Percentiles rank a stretch among this genome's conserved stretches.
Conservation (phyloP, 2,113 vertebrate genomes). For the Strix aluco region DNA sequence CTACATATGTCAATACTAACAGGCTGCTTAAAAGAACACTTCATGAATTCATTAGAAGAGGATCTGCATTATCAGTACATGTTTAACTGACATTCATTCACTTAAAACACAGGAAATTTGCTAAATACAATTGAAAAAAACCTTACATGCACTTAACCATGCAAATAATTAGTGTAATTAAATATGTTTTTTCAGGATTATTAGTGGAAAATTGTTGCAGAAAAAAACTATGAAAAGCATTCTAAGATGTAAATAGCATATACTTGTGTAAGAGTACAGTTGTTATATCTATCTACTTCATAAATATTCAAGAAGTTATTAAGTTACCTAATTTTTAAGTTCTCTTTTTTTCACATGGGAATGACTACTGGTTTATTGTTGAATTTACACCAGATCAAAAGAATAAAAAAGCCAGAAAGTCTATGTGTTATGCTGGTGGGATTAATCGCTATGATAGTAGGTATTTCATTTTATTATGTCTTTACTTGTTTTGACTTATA, state of each 20-base stretch:
- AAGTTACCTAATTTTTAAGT: neutral
- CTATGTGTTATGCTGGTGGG: neutral
- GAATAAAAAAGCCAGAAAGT: neutral
- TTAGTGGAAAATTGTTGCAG: neutral
- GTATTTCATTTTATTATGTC: neutral
- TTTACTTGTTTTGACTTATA: neutral
- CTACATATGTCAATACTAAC: neutral
- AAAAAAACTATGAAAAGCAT: neutral
- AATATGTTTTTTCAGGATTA: neutral
- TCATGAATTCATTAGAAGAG: neutral
- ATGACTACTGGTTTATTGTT: neutral
- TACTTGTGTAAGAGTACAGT: neutral
- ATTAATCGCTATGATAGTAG: neutral
- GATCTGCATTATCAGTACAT: neutral
- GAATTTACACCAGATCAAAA: neutral
- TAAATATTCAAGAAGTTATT: neutral
- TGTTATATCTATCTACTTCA: neutral
- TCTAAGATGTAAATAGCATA: neutral
- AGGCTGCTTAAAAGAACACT: neutral
- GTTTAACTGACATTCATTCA: neutral
- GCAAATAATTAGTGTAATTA: neutral
- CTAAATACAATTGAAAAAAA: neutral
- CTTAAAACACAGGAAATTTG: neutral
- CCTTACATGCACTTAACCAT: neutral
- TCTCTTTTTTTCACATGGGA: neutral